Percentiles rank a stretch among this genome's conserved stretches.
Evolutionary conservation across 2,113 vertebrate genomes (phyloP).

Genomic region (Leptocoma aspasia): DNA sequence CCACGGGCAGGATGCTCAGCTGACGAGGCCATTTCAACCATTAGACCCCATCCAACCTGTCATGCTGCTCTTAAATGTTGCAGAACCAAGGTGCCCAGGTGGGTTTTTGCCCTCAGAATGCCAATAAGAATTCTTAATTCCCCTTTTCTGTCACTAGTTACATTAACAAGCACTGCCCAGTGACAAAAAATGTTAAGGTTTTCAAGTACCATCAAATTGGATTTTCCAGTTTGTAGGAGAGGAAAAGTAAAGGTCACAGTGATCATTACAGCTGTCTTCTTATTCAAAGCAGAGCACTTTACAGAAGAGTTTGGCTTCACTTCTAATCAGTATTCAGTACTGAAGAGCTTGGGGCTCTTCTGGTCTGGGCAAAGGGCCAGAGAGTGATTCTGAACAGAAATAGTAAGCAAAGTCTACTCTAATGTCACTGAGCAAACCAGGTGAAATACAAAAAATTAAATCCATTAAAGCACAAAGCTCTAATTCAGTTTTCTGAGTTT

Average conservation of each 20-base stretch:
- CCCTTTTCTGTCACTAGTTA: neutral
- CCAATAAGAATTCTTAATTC: neutral
- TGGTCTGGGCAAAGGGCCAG: conserved; percentile 34
- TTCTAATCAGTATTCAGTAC: conserved; percentile 22
- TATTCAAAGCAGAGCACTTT: conserved; percentile 4
- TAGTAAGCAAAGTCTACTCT: conserved; percentile 13
- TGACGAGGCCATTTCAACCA: neutral
- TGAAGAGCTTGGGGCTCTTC: neutral
- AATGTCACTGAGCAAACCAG: conserved; percentile 7
- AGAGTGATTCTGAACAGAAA: neutral
- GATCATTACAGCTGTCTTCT: neutral
- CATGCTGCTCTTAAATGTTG: neutral
- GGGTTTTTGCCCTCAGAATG: neutral
- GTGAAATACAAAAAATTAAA: neutral
- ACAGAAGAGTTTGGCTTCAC: neutral
- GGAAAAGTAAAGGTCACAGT: neutral
- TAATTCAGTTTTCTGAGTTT: neutral
- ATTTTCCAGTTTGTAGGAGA: conserved; percentile 12
- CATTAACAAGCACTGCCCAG: neutral
- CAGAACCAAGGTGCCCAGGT: neutral
- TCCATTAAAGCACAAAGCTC: neutral
- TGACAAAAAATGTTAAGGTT: neutral
- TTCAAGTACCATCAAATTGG: neutral
- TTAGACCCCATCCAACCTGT: neutral
- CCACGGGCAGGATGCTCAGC: neutral